A percentile compares a stretch with the other conserved stretches of the same genome.
Conservation (phyloP, 2,888 invertebrate species). For the Lasioglossum villosulum region DNA sequence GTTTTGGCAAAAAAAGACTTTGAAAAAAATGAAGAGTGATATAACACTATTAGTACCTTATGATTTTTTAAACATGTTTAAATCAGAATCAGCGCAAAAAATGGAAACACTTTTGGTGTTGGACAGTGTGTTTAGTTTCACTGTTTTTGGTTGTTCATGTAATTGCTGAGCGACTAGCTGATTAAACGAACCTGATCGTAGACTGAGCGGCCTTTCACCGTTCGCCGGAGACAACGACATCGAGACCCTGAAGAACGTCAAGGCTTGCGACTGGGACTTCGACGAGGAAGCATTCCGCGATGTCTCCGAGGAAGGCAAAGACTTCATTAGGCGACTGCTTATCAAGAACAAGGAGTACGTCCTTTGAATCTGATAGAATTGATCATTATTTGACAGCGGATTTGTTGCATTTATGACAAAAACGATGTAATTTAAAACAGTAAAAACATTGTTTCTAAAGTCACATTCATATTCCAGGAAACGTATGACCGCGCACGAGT, state of each 20-base stretch:
- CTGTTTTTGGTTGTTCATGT: too few species aligned
- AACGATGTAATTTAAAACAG: too few species aligned
- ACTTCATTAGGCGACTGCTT: slow-evolving; percentile 97
- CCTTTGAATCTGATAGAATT: slow-evolving; percentile 60
- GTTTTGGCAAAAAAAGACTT: too few species aligned
- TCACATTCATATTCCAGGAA: slow-evolving; percentile 87
- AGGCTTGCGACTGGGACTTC: slow-evolving; percentile 99
- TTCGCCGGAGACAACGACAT: slow-evolving; percentile 99
- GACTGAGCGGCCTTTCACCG: slow-evolving; percentile 98
- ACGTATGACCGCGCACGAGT: slow-evolving; percentile 99
- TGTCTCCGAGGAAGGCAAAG: slow-evolving; percentile 98
- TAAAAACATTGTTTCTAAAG: not conserved
- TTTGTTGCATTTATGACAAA: too few species aligned
- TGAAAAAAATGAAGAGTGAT: too few species aligned
- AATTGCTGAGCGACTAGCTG: not conserved
- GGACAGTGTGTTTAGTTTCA: too few species aligned
- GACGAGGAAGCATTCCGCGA: slow-evolving; percentile 97
- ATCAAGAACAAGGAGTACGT: slow-evolving; percentile 96
- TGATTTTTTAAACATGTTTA: not conserved
- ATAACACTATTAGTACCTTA: too few species aligned
- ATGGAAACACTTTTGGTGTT: too few species aligned
- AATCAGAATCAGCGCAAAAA: too few species aligned
- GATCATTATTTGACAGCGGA: not conserved
- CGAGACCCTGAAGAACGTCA: slow-evolving; percentile 98
- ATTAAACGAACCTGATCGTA: slow-evolving; percentile 79